These are phyloP conservation scores for Drosophila picticornis DNA, from an alignment of 2,888 invertebrate genomes.

Conservation along the genomic window DNA sequence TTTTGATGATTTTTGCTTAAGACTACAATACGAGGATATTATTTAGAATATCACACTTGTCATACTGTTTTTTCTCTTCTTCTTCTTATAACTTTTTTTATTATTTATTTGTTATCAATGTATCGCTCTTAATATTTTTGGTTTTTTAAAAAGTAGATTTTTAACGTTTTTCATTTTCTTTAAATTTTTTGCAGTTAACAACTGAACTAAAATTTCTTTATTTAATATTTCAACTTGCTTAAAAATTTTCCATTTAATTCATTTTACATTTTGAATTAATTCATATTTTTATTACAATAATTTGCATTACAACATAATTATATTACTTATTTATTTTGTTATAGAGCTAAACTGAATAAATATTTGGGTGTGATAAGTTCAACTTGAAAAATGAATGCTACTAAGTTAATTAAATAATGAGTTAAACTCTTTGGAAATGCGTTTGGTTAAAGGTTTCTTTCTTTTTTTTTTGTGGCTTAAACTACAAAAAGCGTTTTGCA, in stretches of 20 bases:
- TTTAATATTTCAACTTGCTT: constrained; percentile 58
- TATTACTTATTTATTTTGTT: constrained; percentile 26
- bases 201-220: constrained; percentile 60
- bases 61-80: constrained; percentile 44
- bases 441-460: constrained; percentile 53
- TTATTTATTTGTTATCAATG: constrained; percentile 18
- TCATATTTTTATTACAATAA: constrained; percentile 39
- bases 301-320: constrained; percentile 37
- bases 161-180: constrained; percentile 15
- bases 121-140: constrained; percentile 3
- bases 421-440: constrained; percentile 68
- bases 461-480: constrained; percentile 41
- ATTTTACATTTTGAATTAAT: constrained; percentile 22
- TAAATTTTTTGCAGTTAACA: constrained; percentile 45
- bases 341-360: constrained; percentile 57
- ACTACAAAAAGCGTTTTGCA: constrained; percentile 55
- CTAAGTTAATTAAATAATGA: constrained; percentile 48
- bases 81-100: constrained; percentile 5
- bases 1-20: constrained; percentile 45
- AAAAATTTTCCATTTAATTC: constrained; percentile 3
- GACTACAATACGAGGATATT: constrained; percentile 75
- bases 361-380: constrained; percentile 46
- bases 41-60: constrained; percentile 80
- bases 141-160: constrained; percentile 19
- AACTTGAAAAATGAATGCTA: constrained; percentile 58